Evolutionary conservation across 2,797 vertebrate genomes (phyloP).

Genomic region (Anguilla anguilla): DNA sequence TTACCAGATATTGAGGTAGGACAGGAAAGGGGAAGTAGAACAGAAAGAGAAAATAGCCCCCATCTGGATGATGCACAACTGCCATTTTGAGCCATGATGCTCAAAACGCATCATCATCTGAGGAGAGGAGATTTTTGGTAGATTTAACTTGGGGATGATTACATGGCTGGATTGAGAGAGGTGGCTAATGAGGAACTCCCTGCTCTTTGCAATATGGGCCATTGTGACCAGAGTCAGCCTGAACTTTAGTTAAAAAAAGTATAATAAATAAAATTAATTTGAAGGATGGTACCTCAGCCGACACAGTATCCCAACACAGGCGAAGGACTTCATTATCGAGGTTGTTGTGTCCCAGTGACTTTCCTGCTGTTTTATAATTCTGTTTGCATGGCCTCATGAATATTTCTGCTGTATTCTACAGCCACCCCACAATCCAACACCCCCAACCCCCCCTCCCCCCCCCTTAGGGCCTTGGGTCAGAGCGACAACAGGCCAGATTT

Average conservation of each 20-base stretch:
- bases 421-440: background rate
- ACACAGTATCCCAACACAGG: background rate
- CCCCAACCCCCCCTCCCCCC: background rate
- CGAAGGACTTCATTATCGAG: background rate
- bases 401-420: slow-evolving; percentile 53
- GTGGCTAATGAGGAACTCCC: background rate
- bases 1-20: background rate
- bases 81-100: background rate
- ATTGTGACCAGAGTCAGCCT: background rate
- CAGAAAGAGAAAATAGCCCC: background rate
- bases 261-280: too few relatives aligned
- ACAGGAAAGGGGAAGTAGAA: background rate
- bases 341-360: background rate
- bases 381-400: slow-evolving; percentile 62
- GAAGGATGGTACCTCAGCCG: background rate
- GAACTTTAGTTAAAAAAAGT: background rate
- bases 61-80: background rate
- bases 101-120: background rate
- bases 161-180: background rate
- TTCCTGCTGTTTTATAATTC: slow-evolving; percentile 43
- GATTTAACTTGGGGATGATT: background rate
- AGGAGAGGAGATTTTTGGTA: background rate
- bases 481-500: slow-evolving; percentile 60
- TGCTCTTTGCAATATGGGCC: background rate
- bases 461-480: slow-evolving; percentile 45